Evolutionary conservation across 2,797 vertebrate species (phyloP), one percentile per base, ranked within the genome.

Genomic region (Sebastiscus tertius): DNA sequence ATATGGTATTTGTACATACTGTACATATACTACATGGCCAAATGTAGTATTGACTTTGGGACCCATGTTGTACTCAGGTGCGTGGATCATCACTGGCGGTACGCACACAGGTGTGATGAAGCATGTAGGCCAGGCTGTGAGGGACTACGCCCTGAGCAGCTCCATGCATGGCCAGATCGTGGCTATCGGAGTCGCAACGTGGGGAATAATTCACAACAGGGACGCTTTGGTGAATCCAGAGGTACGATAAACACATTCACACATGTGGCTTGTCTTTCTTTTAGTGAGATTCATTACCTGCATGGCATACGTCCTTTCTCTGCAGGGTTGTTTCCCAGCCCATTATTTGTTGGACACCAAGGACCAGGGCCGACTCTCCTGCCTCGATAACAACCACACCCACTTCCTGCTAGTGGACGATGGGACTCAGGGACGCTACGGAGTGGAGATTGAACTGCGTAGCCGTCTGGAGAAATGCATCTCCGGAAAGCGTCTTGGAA

Each of bases 371-470:
- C 79, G 56, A 2, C 89, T 98, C 36, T 96, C 97, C 5, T 98
- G 98, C 84, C 95, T 99, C 20, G 98, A 99, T 80, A 95, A 91
- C 92, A 99, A 99, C 89, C 98, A 99, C 81, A 97, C 98, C 9
- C 98, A 99, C 86, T 99, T 99, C 90, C 95, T 99, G 87, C 94
- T 99, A 59, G 99, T 99, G 92, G 99, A 99, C 0, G 93, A 99
- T 0, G 98, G 98, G 6, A 99, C 97, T 0, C 95, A 97, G 0
- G 98, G 97, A 24, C 86, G 16, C 26, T 98, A 98, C 0, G 97
- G 96, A 0, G 96, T 94, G 27, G 97, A 98, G 94, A 97, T 96
- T 8, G 82, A 93, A 6, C 90, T 97, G 65, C 93, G 96, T 63
- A 95, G 96, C 12, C 89, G 70, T n/a, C 95, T 99, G 84, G 99